Percentiles rank a stretch among this genome's conserved stretches.
Evolutionary conservation across 2,797 vertebrate genomes (phyloP).

Genomic region (Phoebastria nigripes): DNA sequence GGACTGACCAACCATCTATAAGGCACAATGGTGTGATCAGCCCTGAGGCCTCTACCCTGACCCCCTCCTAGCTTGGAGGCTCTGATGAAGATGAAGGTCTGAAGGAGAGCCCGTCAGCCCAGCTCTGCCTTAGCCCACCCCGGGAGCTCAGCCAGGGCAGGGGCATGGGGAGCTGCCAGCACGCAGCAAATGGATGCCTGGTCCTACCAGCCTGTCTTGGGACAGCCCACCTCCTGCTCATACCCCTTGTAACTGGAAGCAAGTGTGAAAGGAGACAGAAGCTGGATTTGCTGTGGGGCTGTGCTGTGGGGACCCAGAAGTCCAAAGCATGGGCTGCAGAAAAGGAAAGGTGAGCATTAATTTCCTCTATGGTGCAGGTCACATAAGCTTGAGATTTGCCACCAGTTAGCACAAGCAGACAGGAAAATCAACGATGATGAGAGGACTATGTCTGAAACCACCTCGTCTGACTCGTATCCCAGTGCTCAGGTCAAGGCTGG

Average conservation of each 20-base stretch:
- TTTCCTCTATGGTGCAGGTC: background rate
- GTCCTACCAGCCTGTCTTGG: background rate
- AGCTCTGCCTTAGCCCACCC: background rate
- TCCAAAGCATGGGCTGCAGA: background rate
- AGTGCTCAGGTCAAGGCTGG: background rate
- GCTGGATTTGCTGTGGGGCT: background rate
- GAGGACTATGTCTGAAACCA: background rate
- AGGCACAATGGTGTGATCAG: background rate
- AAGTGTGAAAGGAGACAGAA: background rate
- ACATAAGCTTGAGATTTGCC: background rate
- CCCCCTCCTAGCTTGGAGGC: background rate
- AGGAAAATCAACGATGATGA: background rate
- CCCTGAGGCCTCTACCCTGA: background rate
- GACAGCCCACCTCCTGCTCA: background rate
- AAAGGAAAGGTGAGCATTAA: background rate
- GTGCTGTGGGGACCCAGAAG: background rate
- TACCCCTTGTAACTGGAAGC: background rate
- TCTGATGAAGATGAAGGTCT: background rate
- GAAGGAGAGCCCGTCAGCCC: background rate
- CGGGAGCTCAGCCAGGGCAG: background rate
- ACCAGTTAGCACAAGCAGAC: background rate
- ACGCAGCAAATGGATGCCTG: accelerated
- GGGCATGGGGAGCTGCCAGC: background rate
- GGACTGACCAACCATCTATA: accelerated
- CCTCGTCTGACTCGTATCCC: background rate